Evolutionary conservation across 2,888 invertebrate species (phyloP), one percentile per base, ranked within the genome.

Genomic region (Chrysomela aeneicollis): DNA sequence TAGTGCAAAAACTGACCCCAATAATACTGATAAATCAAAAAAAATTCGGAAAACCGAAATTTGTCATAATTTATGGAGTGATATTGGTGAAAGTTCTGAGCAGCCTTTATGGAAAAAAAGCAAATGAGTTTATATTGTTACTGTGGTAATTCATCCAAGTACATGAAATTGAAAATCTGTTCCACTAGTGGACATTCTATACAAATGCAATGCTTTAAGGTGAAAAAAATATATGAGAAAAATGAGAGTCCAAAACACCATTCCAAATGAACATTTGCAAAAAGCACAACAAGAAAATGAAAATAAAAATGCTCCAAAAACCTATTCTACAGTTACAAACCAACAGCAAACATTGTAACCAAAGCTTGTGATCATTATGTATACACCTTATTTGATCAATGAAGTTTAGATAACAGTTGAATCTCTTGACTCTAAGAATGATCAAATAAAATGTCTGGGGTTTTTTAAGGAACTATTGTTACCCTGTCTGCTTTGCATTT

Each of bases 401-500:
- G 5, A 5, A 17, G 12, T 5, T 15, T 17, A 50, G 22, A 53
- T 5, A 32, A 35, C 12, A 35, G 6, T 4, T 35, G 35, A 35
- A 21, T n/a, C 26, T 17, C 37, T n/a, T n/a, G n/a, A n/a, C n/a
- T n/a, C n/a, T n/a, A 19, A 47, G 32, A 50, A 32, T 53, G 58
- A 57, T 61, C 61, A 65, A 58, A 58, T 59, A 57, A 53, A 47
- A 53, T 59, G 65, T 53, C 47, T 47, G 52, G 46, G 37, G 21
- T 8, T n/a, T 21, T 32, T 19, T 35, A 49, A 53, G 32, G 58
- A 54, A 59, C 60, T 26, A 64, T 53, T 59, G 69, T 71, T 74
- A 69, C 71, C 69, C 66, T 69, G 69, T 66, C 66, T 69, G 50
- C 54, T 58, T 66, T 67, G 68, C 59, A 73, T 74, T 21, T 68